Conservation (phyloP, 92 coral and sea anemone species). For the Porites lobata region DNA sequence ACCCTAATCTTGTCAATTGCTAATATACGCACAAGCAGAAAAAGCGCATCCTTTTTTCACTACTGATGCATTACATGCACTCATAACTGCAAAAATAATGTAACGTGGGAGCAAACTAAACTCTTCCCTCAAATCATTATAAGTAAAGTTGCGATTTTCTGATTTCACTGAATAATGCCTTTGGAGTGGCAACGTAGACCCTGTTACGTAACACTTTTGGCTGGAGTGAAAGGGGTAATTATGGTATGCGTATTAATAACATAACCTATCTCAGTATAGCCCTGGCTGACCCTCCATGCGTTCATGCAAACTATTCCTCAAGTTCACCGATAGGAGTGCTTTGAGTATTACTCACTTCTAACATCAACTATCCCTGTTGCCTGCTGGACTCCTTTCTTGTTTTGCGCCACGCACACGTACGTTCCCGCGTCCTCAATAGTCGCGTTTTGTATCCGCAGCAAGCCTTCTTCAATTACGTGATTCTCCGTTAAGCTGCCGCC, state of each 20-base stretch:
- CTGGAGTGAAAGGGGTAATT: not conserved
- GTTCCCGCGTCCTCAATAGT: slow-evolving; percentile 87
- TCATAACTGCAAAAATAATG: too few relatives aligned
- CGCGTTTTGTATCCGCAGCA: slow-evolving; percentile 69
- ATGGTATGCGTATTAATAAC: not conserved
- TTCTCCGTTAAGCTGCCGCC: slow-evolving; percentile 78
- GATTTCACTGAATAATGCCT: not conserved
- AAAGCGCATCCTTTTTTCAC: too few relatives aligned
- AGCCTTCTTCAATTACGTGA: slow-evolving; percentile 68
- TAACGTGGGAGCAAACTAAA: not conserved
- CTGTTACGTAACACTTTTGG: not conserved
- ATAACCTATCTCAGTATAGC: not conserved
- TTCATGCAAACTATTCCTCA: not conserved
- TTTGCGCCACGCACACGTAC: slow-evolving; percentile 93
- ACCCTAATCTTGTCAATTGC: too few relatives aligned
- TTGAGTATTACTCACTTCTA: slow-evolving; percentile 63
- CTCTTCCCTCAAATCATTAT: not conserved
- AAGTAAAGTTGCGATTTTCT: not conserved
- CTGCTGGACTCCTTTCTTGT: slow-evolving; percentile 88
- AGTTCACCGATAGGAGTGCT: not conserved
- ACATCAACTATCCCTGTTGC: slow-evolving; percentile 83
- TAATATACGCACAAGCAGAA: too few relatives aligned
- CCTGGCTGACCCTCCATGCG: not conserved
- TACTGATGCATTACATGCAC: too few relatives aligned
- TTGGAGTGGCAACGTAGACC: not conserved